Evolutionary conservation across 2,888 invertebrate species (phyloP), one percentile per base, ranked within the genome.

Genomic region (Hypomecis punctinalis): DNA sequence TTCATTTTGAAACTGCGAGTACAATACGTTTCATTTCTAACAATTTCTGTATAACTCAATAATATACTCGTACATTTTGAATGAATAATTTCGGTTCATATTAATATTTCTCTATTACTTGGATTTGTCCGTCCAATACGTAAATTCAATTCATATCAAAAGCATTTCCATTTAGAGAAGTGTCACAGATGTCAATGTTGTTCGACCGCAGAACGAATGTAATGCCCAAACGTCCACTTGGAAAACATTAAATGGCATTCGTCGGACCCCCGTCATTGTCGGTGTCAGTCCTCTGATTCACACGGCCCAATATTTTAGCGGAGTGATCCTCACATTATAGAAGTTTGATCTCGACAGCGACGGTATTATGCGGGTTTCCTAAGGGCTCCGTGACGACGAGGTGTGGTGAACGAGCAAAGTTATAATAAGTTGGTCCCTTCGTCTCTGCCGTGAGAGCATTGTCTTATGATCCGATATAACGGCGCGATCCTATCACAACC

Each of bases 321-420:
- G 80, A 81, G 77, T 79, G 81, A 84, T 83, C 80, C 77, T 75
- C 75, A 76, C 79, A 76, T 84, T 84, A 81, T 81, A 79, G 76
- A 79, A 86, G 80, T 82, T 88, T 79, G 76, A 76, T 83, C 81
- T 83, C 79, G 77, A 79, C 81, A 73, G 76, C 75, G 77, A 79
- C 79, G 81, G 84, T 86, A 85, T 88, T 86, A 88, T 87, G 83
- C 85, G 88, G 88, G 84, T 82, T 84, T 83, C 79, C 74, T 79
- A 84, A 82, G 78, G 76, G 78, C 76, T 73, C 76, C 75, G 80
- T 80, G 81, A 76, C 80, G 78, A 76, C 83, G 85, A 89, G 86
- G 88, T 88, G 85, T 83, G 84, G 83, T 81, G 84, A 87, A 89
- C 83, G 88, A 86, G 85, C 82, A 81, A 90, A 91, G 86, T 91